Percentiles rank a stretch among this genome's conserved stretches.
These are phyloP conservation scores for Augochlora pura DNA, from an alignment of 1,140 invertebrate genomes.

Conservation along the genomic window DNA sequence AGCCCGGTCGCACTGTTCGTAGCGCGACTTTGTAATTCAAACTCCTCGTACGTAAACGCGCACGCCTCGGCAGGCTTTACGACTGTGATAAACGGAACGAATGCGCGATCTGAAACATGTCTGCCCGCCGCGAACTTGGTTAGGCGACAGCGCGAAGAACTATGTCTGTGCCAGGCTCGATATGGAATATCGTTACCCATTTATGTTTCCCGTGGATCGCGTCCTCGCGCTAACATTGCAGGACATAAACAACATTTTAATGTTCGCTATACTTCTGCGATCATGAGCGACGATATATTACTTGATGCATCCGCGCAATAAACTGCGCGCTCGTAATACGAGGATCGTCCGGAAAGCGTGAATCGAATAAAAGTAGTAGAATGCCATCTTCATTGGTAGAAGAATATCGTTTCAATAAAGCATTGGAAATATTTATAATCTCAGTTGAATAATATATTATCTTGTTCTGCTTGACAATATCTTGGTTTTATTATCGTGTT, in stretches of 20 bases:
- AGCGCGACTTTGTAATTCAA: constrained; percentile 45
- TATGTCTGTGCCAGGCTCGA: not conserved
- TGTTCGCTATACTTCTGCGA: not conserved
- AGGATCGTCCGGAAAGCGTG: too few relatives aligned
- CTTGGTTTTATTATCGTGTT: too few relatives aligned
- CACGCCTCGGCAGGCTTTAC: constrained; percentile 1
- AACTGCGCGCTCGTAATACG: too few relatives aligned
- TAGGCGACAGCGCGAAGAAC: constrained; percentile 11
- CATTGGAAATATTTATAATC: too few relatives aligned
- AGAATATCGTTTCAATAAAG: too few relatives aligned
- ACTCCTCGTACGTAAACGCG: constrained; percentile 3
- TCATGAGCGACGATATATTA: not conserved
- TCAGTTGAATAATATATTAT: too few relatives aligned
- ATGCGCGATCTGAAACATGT: constrained; percentile 23
- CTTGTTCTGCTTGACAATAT: too few relatives aligned
- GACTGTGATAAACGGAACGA: constrained; percentile 35
- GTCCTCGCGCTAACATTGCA: not conserved
- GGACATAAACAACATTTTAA: not conserved
- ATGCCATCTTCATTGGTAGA: too few relatives aligned
- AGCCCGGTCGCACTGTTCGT: not conserved
- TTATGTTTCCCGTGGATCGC: not conserved
- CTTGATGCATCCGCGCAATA: too few relatives aligned
- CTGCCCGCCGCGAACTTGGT: not conserved
- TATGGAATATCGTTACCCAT: constrained; percentile 11
- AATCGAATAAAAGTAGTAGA: not conserved